These are phyloP conservation scores for Megaceryle alcyon DNA, from an alignment of 2,797 vertebrate genomes.

Conservation along the genomic window DNA sequence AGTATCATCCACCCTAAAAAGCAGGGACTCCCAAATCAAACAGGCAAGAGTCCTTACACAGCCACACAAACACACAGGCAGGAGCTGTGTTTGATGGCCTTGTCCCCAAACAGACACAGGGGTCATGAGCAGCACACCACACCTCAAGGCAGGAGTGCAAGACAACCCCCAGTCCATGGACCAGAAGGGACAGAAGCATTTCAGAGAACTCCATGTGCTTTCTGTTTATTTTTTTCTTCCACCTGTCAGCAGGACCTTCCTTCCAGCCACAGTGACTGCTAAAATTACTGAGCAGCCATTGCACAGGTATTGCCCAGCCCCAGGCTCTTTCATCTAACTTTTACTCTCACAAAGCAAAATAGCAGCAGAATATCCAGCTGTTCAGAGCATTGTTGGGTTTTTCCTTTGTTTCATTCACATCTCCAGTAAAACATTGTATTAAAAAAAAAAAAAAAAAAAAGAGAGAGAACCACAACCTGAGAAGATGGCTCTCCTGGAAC, in stretches of 20 bases:
- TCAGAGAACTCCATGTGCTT: not conserved
- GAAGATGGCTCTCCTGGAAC: not conserved
- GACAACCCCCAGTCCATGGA: not conserved
- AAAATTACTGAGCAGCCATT: not conserved
- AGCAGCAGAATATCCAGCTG: constrained; percentile 51
- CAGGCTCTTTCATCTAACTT: constrained; percentile 3
- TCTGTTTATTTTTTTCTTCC: not conserved
- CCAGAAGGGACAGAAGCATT: not conserved
- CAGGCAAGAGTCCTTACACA: not conserved
- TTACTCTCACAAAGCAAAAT: constrained; percentile 33
- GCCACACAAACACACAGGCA: not conserved
- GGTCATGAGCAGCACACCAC: not conserved
- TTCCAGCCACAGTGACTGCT: not conserved
- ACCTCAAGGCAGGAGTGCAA: not conserved
- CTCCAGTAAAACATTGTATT: not conserved
- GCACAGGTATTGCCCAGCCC: not conserved
- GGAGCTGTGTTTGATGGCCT: not conserved
- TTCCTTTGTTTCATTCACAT: constrained; percentile 48
- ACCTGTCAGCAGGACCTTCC: not conserved
- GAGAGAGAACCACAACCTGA: not conserved
- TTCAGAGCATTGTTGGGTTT: constrained; percentile 69
- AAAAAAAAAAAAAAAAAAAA: not conserved
- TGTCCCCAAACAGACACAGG: not conserved
- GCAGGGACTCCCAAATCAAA: not conserved
- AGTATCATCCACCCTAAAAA: not conserved